Evolutionary conservation across 2,888 invertebrate species (phyloP).

Genomic region (Reticulitermes lucifugus): DNA sequence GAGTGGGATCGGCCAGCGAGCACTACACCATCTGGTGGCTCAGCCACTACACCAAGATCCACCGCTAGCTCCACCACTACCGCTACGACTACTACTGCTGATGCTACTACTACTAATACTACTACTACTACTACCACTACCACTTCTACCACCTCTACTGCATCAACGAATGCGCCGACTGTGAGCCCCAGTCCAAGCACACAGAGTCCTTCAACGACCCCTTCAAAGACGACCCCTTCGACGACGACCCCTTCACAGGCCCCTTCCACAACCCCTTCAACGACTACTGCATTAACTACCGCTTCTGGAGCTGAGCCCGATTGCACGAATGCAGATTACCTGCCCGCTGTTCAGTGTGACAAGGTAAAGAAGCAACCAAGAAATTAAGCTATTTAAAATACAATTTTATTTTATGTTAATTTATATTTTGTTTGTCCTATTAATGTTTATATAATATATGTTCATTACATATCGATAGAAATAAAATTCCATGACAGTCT

Average conservation of each 20-base stretch:
- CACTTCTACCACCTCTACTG: constrained; percentile 56
- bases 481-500: too few relatives aligned
- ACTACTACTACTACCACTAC: constrained; percentile 35
- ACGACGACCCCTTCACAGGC: too few relatives aligned
- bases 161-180: constrained; percentile 37
- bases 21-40: constrained; percentile 66
- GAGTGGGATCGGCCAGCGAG: constrained; percentile 82
- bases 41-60: constrained; percentile 56
- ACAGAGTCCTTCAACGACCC: constrained; percentile 20
- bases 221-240: too few relatives aligned
- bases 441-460: too few relatives aligned
- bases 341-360: constrained; percentile 70
- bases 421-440: too few relatives aligned
- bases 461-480: too few relatives aligned
- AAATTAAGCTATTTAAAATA: too few relatives aligned
- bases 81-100: constrained; percentile 41
- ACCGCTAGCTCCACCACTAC: constrained; percentile 46
- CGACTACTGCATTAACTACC: constrained; percentile 49
- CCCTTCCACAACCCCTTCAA: constrained; percentile 12
- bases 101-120: background rate
- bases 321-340: constrained; percentile 68
- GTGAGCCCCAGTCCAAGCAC: constrained; percentile 20
- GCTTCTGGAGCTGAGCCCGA: constrained; percentile 56
- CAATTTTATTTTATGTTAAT: too few relatives aligned
- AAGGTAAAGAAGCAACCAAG: constrained; percentile 63